Evolutionary conservation across 2,888 invertebrate species (phyloP), one percentile per base, ranked within the genome.

Genomic region (Hofmannophila pseudospretella): DNA sequence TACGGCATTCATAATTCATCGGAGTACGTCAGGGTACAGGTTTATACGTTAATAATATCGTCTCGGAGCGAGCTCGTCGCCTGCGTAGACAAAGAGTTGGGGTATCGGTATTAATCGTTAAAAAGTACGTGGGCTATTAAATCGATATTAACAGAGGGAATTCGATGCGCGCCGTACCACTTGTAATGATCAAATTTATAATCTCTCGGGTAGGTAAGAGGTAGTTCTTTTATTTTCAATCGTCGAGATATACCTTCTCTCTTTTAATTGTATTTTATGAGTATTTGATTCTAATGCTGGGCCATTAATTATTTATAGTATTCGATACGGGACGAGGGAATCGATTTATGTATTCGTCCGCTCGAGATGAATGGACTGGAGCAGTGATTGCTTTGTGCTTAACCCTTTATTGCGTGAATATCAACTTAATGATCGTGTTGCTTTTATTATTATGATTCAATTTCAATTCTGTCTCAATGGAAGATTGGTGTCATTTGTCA

Each of bases 201-300:
- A 81, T 81, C 80, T 74, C 73, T 66, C 74, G 67, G 74, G 82
- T 81, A 79, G 82, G 82, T 84, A 82, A 75, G 70, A 72, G 63
- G 57, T 58, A 61, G 49, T 69, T 81, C 72, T 79, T 80, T 84
- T 81, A 76, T 84, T 84, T 82, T 81, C 61, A 66, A 72, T 73
- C 76, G 63, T 57, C 61, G 67, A 77, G 69, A 74, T 78, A 71
- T 76, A 70, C 71, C 78, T 76, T 80, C 73, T 79, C 69, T 67
- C 78, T 81, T 84, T 85, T 85, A 84, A 87, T 86, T 87, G 85
- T 87, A 84, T 86, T 87, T 87, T 85, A 85, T 85, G 85, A 81
- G 82, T 80, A 81, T 86, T 85, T 85, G 86, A 87, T 87, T 87
- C 85, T 85, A 85, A 86, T 86, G 73, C 73, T 57, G 68, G 74